Evolutionary conservation across 2,797 vertebrate genomes (phyloP).

Genomic region (Onychomys leucogaster): DNA sequence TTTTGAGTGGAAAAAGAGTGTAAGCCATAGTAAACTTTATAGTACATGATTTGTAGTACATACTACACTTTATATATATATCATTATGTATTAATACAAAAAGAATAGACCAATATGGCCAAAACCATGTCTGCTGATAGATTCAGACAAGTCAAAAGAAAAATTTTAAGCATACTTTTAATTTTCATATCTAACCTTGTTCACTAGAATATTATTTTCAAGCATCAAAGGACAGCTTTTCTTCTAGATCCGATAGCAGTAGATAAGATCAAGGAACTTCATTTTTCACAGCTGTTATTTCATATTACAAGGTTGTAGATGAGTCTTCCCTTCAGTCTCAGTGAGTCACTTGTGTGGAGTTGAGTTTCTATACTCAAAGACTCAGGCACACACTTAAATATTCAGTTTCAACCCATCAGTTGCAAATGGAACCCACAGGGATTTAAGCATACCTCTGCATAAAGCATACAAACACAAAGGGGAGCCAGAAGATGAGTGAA

Average conservation of each 20-base stretch:
- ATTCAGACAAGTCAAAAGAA: neutral
- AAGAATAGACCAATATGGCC: neutral
- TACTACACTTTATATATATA: neutral
- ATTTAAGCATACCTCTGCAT: neutral
- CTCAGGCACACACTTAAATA: neutral
- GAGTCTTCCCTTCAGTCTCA: neutral
- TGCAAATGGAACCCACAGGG: conserved; percentile 21
- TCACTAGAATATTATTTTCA: conserved; percentile 44
- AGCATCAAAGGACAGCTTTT: neutral
- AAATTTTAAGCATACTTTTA: neutral
- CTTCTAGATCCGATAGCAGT: neutral
- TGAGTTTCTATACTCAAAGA: neutral
- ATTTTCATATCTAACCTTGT: neutral
- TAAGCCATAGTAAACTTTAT: conserved; percentile 6
- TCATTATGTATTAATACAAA: neutral
- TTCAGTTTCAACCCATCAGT: neutral
- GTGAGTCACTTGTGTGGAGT: neutral
- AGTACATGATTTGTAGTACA: neutral
- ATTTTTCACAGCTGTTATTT: conserved; percentile 25
- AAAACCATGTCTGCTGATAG: neutral
- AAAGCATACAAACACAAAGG: neutral
- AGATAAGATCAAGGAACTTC: neutral
- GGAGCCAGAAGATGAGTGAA: neutral
- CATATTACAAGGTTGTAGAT: neutral
- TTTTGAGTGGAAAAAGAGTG: conserved; percentile 10